phyloP scores from a whole-genome alignment of 2,797 vertebrate genomes.

The Cottoperca gobio region DNA sequence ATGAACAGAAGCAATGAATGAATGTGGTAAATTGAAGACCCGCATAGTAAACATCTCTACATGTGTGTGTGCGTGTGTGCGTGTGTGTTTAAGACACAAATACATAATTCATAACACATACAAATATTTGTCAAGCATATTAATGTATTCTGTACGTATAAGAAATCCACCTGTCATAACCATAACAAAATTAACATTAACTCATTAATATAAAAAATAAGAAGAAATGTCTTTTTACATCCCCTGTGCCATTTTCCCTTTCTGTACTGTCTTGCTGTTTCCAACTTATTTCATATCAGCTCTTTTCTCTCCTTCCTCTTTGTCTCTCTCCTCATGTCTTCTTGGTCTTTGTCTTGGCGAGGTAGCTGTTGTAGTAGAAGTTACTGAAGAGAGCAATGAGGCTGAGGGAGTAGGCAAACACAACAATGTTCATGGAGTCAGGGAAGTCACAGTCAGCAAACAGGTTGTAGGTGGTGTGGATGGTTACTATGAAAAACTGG shows the following conservation, averaged over 20 bases:
- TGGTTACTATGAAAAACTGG: slow-evolving; percentile 80
- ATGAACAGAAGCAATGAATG: slow-evolving; percentile 23
- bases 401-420: slow-evolving; percentile 78
- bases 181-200: too few species aligned
- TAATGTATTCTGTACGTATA: not conserved
- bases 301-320: not conserved
- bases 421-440: slow-evolving; percentile 71
- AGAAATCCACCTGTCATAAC: too few species aligned
- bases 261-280: slow-evolving; percentile 1
- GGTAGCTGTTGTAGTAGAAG: slow-evolving; percentile 79
- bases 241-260: not conserved
- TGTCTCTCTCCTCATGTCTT: slow-evolving; percentile 22
- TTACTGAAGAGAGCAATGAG: slow-evolving; percentile 80
- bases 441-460: slow-evolving; percentile 80
- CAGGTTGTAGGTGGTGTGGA: slow-evolving; percentile 81
- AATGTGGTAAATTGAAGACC: slow-evolving; percentile 4
- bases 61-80: not conserved
- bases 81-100: not conserved
- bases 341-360: slow-evolving; percentile 63
- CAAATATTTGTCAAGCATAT: not conserved
- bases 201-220: slow-evolving; percentile 27
- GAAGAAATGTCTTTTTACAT: slow-evolving; percentile 1
- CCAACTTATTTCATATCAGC: not conserved
- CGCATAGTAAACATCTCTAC: not conserved
- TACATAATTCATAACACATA: not conserved